Percentiles rank a stretch among this genome's conserved stretches.
These are phyloP conservation scores for Plagodis dolabraria DNA, from an alignment of 2,888 invertebrate genomes.

Conservation along the genomic window DNA sequence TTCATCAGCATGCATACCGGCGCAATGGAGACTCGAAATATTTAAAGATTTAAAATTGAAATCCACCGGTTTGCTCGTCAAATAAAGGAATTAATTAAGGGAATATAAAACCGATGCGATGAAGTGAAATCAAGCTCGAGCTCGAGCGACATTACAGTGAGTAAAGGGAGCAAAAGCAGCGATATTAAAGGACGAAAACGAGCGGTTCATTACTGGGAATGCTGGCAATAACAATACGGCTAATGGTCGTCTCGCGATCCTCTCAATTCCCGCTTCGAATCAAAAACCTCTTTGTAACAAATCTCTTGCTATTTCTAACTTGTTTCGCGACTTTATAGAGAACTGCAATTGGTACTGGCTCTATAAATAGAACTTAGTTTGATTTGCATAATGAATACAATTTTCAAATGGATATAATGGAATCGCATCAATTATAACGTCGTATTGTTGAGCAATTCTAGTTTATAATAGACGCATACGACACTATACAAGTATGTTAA, in stretches of 20 bases:
- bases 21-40: conserved; percentile 63
- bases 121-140: conserved; percentile 68
- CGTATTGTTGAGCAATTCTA: conserved; percentile 54
- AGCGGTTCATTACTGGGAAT: conserved; percentile 80
- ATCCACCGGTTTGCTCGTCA: conserved; percentile 46
- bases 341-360: conserved; percentile 35
- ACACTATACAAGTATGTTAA: conserved; percentile 21
- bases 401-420: conserved; percentile 45
- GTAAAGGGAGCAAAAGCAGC: conserved; percentile 71
- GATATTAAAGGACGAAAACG: conserved; percentile 80
- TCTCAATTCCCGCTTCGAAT: conserved; percentile 70
- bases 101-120: conserved; percentile 64
- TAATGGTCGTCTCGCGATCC: conserved; percentile 76
- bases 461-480: conserved; percentile 33
- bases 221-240: conserved; percentile 82
- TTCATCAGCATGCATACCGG: conserved; percentile 70
- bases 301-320: conserved; percentile 46
- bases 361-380: conserved; percentile 44
- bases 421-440: conserved; percentile 51
- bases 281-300: conserved; percentile 64
- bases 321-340: conserved; percentile 14
- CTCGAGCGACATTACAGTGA: conserved; percentile 61
- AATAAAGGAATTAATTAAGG: conserved; percentile 70
- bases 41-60: conserved; percentile 62
- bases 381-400: conserved; percentile 24